phyloP scores from a whole-genome alignment of 35 echinoderm and acorn worm genomes.

The Holothuria glaberrima region DNA sequence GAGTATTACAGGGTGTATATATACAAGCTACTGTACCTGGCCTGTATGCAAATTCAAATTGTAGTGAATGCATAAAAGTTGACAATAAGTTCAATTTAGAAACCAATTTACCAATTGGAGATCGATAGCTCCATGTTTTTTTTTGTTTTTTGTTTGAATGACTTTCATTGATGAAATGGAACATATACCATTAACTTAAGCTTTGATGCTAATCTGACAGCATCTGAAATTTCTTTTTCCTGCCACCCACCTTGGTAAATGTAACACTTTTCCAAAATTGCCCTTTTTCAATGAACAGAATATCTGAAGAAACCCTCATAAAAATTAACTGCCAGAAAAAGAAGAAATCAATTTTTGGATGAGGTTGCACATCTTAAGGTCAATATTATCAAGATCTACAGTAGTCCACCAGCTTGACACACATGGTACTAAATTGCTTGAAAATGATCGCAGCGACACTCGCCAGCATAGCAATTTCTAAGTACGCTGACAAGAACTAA shows the following conservation, averaged over 20 bases:
- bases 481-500: constrained; percentile 1
- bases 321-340: constrained; percentile 10
- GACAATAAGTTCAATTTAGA: no score
- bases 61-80: no score
- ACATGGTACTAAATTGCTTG: constrained; percentile 21
- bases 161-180: no score
- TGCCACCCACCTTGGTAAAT: neutral
- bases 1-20: no score
- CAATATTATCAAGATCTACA: constrained; percentile 35
- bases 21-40: no score
- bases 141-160: no score
- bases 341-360: constrained; percentile 33
- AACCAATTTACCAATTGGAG: no score
- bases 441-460: constrained; percentile 33
- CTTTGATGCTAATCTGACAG: no score
- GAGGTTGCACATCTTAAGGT: constrained; percentile 19
- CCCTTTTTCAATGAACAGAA: neutral
- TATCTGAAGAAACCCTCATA: neutral
- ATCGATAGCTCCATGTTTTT: no score
- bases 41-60: no score
- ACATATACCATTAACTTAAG: no score
- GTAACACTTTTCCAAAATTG: constrained; percentile 32
- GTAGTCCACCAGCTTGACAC: constrained; percentile 1
- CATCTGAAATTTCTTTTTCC: neutral
- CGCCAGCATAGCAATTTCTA: neutral